phyloP scores from a whole-genome alignment of 2,797 vertebrate species.

The Myotis pilosus region DNA sequence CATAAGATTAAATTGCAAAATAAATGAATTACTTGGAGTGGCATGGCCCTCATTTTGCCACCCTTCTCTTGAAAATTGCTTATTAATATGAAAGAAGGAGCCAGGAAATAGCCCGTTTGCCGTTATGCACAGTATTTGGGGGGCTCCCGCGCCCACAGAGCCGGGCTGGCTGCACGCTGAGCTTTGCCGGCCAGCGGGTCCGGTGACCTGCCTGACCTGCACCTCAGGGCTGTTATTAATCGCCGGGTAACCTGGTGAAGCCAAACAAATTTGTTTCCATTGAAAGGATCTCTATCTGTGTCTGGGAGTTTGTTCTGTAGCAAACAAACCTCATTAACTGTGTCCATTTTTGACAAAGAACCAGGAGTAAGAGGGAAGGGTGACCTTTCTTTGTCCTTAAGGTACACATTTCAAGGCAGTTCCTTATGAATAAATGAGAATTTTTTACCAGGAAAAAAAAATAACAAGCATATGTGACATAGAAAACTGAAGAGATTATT shows the following conservation, averaged over 20 bases:
- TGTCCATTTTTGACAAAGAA: constrained; percentile 92
- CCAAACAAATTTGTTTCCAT: constrained; percentile 99
- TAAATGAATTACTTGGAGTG: constrained; percentile 95
- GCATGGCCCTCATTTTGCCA: constrained; percentile 90
- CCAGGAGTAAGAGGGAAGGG: constrained; percentile 84
- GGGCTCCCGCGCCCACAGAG: constrained; percentile 77
- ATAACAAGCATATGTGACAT: constrained; percentile 63
- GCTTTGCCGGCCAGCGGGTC: constrained; percentile 85
- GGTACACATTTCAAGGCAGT: constrained; percentile 82
- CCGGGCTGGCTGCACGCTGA: constrained; percentile 80
- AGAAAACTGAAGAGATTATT: constrained; percentile 44
- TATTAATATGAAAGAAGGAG: constrained; percentile 92
- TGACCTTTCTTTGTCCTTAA: constrained; percentile 90
- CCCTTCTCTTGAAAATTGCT: constrained; percentile 89
- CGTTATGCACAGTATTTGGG: constrained; percentile 81
- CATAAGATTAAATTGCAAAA: constrained; percentile 95
- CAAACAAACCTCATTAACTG: constrained; percentile 99
- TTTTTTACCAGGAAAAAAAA: constrained; percentile 79
- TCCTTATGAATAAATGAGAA: constrained; percentile 74
- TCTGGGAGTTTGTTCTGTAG: constrained; percentile 94
- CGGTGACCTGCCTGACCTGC: constrained; percentile 93
- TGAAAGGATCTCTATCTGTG: constrained; percentile 99
- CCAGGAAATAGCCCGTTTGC: constrained; percentile 85
- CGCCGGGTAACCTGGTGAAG: constrained; percentile 98
- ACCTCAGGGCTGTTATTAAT: constrained; percentile 97